These are phyloP conservation scores for Erythrocercus mccallii DNA, from an alignment of 2,113 vertebrate species.

Conservation along the genomic window DNA sequence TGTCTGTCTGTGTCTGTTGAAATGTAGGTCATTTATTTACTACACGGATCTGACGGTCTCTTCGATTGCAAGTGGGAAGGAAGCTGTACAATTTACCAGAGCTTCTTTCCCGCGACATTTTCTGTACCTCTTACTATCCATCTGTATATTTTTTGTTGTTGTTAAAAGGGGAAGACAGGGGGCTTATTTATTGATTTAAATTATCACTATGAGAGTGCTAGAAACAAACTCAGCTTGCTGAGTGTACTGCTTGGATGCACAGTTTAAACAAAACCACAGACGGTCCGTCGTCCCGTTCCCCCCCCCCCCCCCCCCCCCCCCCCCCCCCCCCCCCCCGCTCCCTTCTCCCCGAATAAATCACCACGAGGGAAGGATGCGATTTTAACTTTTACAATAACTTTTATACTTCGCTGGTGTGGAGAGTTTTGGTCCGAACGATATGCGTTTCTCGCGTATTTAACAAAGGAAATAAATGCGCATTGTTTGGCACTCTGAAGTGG, in stretches of 20 bases:
- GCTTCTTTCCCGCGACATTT: slow-evolving; percentile 12
- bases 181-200: slow-evolving; percentile 77
- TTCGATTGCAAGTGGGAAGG: slow-evolving; percentile 37
- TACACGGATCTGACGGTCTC: slow-evolving; percentile 69
- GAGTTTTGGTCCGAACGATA: slow-evolving; percentile 4
- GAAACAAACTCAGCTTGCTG: neutral
- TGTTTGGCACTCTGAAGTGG: neutral
- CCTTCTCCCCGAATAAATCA: neutral
- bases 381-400: slow-evolving; percentile 63
- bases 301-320: no score
- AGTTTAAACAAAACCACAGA: neutral
- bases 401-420: slow-evolving; percentile 49
- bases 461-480: slow-evolving; percentile 4
- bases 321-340: neutral
- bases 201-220: slow-evolving; percentile 58
- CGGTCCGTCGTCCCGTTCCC: neutral
- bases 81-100: neutral
- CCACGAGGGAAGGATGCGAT: neutral
- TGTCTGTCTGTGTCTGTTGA: slow-evolving; percentile 73
- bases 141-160: slow-evolving; percentile 50
- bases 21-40: slow-evolving; percentile 78
- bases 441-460: slow-evolving; percentile 51
- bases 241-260: neutral
- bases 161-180: slow-evolving; percentile 52
- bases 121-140: slow-evolving; percentile 47